Conservation (phyloP, 2,888 invertebrate species). For the Protophormia terraenovae region DNA sequence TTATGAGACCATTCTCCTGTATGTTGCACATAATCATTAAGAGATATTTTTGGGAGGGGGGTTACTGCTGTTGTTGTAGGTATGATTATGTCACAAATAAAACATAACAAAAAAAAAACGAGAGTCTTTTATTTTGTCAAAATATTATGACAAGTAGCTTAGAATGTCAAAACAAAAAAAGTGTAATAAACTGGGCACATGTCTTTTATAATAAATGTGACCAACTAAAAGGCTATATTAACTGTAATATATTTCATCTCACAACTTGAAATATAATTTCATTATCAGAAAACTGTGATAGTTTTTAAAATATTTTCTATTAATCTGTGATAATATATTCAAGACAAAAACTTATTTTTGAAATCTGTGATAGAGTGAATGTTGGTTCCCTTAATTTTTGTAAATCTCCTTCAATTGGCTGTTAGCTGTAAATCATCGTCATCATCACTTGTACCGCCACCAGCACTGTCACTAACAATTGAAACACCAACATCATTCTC, state of each 20-base stretch:
- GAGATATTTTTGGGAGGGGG: no score
- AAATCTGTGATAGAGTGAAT: neutral
- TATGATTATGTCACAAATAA: constrained; percentile 50
- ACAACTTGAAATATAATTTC: no score
- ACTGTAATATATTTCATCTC: no score
- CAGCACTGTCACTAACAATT: constrained; percentile 21
- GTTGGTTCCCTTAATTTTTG: constrained; percentile 4
- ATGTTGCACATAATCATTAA: constrained; percentile 34
- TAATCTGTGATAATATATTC: no score
- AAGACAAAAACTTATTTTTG: no score
- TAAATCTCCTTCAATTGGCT: constrained; percentile 29
- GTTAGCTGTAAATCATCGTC: constrained; percentile 10
- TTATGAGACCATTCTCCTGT: neutral
- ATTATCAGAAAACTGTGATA: no score
- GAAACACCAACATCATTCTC: neutral
- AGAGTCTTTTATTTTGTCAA: constrained; percentile 63
- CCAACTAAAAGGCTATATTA: no score
- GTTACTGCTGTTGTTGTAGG: neutral
- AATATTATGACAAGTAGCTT: constrained; percentile 61
- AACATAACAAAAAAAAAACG: constrained; percentile 41
- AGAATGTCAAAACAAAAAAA: neutral
- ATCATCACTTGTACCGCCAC: constrained; percentile 23
- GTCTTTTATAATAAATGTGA: neutral
- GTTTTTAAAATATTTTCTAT: no score
- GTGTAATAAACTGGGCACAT: constrained; percentile 14